phyloP scores from a whole-genome alignment of 2,797 vertebrate species.

The Varecia variegata region DNA sequence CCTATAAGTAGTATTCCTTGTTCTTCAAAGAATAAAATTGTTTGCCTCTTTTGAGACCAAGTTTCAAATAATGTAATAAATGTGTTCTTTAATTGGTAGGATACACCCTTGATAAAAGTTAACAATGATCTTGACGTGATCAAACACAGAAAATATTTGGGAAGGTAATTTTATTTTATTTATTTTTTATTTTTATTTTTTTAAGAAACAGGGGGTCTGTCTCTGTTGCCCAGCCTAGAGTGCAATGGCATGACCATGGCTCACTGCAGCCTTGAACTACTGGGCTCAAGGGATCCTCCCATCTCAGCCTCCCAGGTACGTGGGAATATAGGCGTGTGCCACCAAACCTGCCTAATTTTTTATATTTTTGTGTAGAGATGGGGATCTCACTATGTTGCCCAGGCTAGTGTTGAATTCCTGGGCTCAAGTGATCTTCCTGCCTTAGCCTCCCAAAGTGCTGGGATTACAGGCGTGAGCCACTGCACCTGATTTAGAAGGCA shows the following conservation, averaged over 20 bases:
- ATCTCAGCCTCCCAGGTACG: neutral
- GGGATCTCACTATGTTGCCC: neutral
- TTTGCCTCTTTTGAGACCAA: neutral
- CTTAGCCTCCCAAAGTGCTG: neutral
- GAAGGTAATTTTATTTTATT: neutral
- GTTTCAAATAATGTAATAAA: slow-evolving; percentile 38
- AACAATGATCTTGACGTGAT: neutral
- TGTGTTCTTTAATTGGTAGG: neutral
- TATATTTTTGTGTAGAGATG: neutral
- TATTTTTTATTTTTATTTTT: neutral
- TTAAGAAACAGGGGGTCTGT: neutral
- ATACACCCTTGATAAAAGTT: slow-evolving; percentile 5
- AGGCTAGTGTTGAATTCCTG: neutral
- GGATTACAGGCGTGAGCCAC: neutral
- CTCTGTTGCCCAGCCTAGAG: neutral
- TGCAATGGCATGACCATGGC: neutral
- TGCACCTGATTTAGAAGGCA: neutral
- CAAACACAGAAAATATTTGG: slow-evolving; percentile 26
- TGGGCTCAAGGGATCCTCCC: neutral
- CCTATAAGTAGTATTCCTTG: neutral
- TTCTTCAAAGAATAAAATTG: slow-evolving; percentile 14
- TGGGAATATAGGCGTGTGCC: neutral
- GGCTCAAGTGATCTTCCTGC: neutral
- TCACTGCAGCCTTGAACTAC: neutral
- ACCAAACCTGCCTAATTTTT: neutral